phyloP scores from a whole-genome alignment of 2,797 vertebrate genomes.

The Poeciliopsis infans region DNA sequence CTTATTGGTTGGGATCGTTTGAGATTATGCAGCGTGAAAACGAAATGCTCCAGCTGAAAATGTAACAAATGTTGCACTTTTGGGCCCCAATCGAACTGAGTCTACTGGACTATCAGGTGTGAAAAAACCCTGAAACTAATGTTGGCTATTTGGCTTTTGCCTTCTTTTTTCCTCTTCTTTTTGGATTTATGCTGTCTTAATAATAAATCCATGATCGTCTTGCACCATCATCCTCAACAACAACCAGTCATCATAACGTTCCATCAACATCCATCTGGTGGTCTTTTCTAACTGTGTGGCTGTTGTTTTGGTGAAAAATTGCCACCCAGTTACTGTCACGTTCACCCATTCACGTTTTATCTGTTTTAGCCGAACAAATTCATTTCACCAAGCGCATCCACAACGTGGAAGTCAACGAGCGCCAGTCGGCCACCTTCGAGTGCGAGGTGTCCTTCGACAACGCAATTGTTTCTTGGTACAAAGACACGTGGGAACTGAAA shows the following conservation, averaged over 20 bases:
- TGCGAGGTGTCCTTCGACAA: conserved; percentile 99
- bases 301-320: conserved; percentile 49
- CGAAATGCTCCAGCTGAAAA: no score
- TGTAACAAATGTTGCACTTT: no score
- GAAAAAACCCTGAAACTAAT: conserved; percentile 49
- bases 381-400: conserved; percentile 99
- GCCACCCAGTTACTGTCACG: conserved; percentile 45
- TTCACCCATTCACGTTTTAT: conserved; percentile 76
- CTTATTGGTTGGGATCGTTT: no score
- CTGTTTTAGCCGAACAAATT: conserved; percentile 94
- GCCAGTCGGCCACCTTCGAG: conserved; percentile 95
- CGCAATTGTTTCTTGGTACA: conserved; percentile 97
- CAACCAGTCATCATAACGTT: conserved; percentile 22
- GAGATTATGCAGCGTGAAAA: no score
- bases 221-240: conserved; percentile 13
- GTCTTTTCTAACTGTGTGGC: conserved; percentile 59
- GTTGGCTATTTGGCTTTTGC: conserved; percentile 28
- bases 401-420: conserved; percentile 96
- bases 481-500: conserved; percentile 92
- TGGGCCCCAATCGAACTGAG: no score
- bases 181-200: conserved; percentile 44
- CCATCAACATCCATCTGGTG: conserved; percentile 17
- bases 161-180: conserved; percentile 62
- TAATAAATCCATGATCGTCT: conserved; percentile 26
- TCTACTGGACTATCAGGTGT: no score